Base-by-base conservation (phyloP, 2,888 invertebrate genomes). In the Epinotia ramella region DNA sequence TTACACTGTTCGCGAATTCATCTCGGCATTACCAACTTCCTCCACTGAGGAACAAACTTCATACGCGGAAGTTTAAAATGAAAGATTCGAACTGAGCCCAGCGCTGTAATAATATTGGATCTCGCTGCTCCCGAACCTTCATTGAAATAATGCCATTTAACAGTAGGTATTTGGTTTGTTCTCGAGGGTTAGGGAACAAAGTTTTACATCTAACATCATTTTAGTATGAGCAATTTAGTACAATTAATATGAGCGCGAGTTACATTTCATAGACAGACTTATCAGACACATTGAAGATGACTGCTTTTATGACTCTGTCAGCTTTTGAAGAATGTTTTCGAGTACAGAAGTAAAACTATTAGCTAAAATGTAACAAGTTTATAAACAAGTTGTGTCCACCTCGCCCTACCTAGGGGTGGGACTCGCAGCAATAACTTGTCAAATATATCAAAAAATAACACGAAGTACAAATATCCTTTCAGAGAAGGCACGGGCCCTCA, bases 61-160 rank as follows among this genome's bases (percentile, higher is more conserved):
- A 80, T 81, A 83, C 85, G 87, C 75, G 78, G 84, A 90, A 90
- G 83, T 91, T 90, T 89, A 87, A 89, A 89, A 89, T 88, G 87
- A 90, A 90, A 90, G 89, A 89, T 89, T 88, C 82, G 82, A 79
- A 84, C 81, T 83, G 79, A 78, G 79, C 84, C 68, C 78, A 62
- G 77, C 79, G 80, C 80, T 80, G 82, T 83, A 84, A 84, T 85
- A 84, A 84, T 84, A 85, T 85, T 82, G 82, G 83, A 82, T 83
- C 81, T 81, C 78, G 79, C 77, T 76, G 79, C 77, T 76, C 71
- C 46, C 67, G 24, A 33, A 63, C 62, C 71, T 66, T 76, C 62
- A 72, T 72, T 72, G 76, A 72, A 72, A 76, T 76, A 76, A 72
- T 63, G 71, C 65, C 70, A 66, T 75, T 71, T 65, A 70, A 74